Percentiles rank a stretch among this genome's conserved stretches.
Evolutionary conservation across 1,140 invertebrate genomes (phyloP).

Genomic region (Penaeus japonicus): DNA sequence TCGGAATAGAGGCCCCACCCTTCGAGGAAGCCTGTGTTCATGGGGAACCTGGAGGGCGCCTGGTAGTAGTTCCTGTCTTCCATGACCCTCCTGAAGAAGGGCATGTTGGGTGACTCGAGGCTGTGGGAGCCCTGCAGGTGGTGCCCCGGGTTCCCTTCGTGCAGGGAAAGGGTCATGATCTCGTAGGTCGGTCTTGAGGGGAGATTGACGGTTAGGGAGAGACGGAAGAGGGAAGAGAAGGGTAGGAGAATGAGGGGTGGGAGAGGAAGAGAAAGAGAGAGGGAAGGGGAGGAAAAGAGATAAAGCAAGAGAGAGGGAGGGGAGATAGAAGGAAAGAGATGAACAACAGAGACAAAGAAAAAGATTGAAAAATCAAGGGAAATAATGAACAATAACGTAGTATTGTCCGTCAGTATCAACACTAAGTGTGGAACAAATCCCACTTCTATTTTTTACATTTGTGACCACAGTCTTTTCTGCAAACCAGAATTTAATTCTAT

Average conservation of each 20-base stretch:
- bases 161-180: slow-evolving; percentile 63
- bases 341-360: neutral
- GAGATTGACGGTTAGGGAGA: neutral
- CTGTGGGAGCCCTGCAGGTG: slow-evolving; percentile 63
- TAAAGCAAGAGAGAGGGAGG: neutral
- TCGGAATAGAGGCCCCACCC: slow-evolving; percentile 66
- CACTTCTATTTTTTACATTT: too few species aligned
- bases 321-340: neutral
- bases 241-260: neutral
- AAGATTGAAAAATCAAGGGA: neutral
- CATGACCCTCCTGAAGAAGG: slow-evolving; percentile 61
- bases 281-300: neutral
- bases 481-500: too few species aligned
- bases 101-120: slow-evolving; percentile 58
- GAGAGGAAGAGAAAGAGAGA: neutral
- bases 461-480: too few species aligned
- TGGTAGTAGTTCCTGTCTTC: slow-evolving; percentile 63
- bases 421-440: too few species aligned
- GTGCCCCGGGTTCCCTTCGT: slow-evolving; percentile 65
- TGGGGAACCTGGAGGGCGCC: slow-evolving; percentile 64
- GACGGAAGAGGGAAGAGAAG: neutral
- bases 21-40: slow-evolving; percentile 65
- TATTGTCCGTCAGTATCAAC: too few species aligned
- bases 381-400: slow-evolving; percentile 59
- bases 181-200: slow-evolving; percentile 62